Conservation (phyloP, 2,113 vertebrate species). For the Phrynosoma platyrhinos region DNA sequence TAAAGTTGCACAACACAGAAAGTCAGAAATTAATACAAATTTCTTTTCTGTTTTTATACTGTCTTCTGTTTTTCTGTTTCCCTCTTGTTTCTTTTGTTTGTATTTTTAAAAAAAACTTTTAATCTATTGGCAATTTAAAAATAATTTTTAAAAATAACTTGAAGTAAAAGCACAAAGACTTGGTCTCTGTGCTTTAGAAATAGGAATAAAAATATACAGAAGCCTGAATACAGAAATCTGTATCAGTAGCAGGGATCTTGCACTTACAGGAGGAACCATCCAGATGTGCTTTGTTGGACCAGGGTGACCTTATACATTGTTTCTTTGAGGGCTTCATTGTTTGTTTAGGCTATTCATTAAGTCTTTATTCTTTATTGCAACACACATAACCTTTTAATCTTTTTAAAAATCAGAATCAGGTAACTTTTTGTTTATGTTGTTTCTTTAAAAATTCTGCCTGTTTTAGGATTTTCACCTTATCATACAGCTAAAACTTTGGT, state of each 20-base stretch:
- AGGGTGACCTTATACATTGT: neutral
- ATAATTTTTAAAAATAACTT: too few relatives aligned
- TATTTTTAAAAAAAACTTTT: too few relatives aligned
- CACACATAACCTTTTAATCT: neutral
- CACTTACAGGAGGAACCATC: neutral
- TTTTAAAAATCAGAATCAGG: neutral
- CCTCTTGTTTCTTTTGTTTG: too few relatives aligned
- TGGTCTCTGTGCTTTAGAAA: neutral
- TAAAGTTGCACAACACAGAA: too few relatives aligned
- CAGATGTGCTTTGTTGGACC: neutral
- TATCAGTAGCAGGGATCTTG: neutral
- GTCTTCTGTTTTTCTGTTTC: too few relatives aligned
- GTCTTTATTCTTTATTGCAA: slow-evolving; percentile 13
- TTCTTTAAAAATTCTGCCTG: neutral
- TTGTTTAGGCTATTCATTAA: neutral
- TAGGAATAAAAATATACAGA: neutral
- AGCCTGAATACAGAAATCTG: neutral
- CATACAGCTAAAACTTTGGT: neutral
- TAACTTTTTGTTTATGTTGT: neutral
- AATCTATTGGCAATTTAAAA: too few relatives aligned
- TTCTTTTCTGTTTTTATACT: too few relatives aligned
- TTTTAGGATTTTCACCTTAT: slow-evolving; percentile 12
- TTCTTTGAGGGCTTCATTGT: neutral
- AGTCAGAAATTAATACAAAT: too few relatives aligned
- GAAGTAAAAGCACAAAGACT: neutral